phyloP scores from a whole-genome alignment of 2,113 vertebrate species.

The Glareola pratincola region DNA sequence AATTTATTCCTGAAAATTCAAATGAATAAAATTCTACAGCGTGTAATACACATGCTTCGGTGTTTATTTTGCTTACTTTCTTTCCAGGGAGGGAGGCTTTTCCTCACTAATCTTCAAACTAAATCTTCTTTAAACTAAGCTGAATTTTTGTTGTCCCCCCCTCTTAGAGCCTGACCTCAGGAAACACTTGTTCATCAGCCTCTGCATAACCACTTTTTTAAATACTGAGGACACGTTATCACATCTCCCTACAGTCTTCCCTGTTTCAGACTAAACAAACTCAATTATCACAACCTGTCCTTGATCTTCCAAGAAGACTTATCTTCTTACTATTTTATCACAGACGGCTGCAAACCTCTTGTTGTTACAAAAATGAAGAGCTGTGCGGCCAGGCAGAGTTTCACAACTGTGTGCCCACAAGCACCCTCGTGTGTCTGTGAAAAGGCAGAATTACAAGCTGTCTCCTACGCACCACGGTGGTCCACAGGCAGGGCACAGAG shows the following conservation, averaged over 20 bases:
- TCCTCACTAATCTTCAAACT: background rate
- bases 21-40: background rate
- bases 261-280: slow-evolving; percentile 10
- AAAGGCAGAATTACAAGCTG: background rate
- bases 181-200: background rate
- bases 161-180: background rate
- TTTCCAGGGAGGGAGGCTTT: background rate
- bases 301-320: background rate
- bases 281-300: background rate
- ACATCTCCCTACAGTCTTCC: background rate
- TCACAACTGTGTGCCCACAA: accelerated
- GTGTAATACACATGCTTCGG: background rate
- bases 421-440: accelerated
- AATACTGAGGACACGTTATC: background rate
- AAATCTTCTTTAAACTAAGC: background rate
- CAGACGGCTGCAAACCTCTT: background rate
- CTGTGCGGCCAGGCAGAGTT: accelerated
- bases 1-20: background rate
- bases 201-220: background rate
- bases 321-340: background rate
- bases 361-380: accelerated
- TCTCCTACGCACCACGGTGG: background rate
- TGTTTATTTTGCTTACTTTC: background rate
- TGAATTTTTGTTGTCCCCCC: background rate
- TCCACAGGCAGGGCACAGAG: background rate